Evolutionary conservation across 2,113 vertebrate species (phyloP).

Genomic region (Pterocles burchelli): DNA sequence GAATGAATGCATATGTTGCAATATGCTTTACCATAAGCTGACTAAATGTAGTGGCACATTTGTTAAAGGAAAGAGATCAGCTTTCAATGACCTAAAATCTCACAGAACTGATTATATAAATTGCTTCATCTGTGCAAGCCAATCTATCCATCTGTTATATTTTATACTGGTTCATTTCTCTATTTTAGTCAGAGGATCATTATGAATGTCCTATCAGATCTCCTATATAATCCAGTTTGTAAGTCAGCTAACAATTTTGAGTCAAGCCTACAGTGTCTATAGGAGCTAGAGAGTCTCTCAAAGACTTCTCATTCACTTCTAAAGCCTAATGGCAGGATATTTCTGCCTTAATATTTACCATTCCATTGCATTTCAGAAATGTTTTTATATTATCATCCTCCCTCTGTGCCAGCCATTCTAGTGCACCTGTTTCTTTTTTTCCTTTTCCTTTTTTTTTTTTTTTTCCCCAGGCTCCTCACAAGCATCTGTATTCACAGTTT

Average conservation of each 20-base stretch:
- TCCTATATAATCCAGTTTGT: neutral
- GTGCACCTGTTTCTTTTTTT: conserved; percentile 22
- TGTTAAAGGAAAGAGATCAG: neutral
- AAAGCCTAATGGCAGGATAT: neutral
- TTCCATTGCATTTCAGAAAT: neutral
- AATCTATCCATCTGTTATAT: neutral
- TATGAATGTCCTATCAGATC: neutral
- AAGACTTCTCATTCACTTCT: neutral
- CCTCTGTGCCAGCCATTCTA: neutral
- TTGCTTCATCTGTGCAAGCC: neutral
- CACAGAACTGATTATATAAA: neutral
- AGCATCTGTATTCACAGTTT: conserved; percentile 7
- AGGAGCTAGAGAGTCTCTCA: neutral
- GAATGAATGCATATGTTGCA: neutral
- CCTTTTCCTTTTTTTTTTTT: fast-evolving
- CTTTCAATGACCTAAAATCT: conserved; percentile 14
- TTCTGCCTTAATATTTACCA: neutral
- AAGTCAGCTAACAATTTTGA: neutral
- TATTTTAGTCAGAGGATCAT: neutral
- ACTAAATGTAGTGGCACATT: neutral
- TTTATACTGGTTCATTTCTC: neutral
- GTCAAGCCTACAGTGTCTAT: neutral
- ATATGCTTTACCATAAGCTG: neutral
- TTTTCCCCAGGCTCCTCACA: neutral
- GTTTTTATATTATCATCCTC: neutral